Evolutionary conservation across 2,113 vertebrate species (phyloP).

Genomic region (Marmota flaviventris): DNA sequence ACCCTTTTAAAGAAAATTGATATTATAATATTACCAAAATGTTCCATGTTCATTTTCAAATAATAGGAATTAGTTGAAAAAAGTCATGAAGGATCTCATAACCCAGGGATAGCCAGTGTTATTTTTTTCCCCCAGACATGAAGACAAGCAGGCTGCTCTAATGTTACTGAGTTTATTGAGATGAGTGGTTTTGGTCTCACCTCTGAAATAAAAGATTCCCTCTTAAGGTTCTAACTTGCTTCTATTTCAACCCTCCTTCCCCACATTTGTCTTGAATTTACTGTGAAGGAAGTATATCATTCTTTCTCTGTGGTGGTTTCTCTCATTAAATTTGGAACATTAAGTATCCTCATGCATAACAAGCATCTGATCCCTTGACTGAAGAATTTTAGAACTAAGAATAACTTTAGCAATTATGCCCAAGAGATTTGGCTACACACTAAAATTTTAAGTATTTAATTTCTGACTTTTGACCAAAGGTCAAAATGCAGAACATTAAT

Average conservation of each 20-base stretch:
- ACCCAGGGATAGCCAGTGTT: no score
- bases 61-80: no score
- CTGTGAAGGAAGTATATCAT: background rate
- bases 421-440: background rate
- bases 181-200: background rate
- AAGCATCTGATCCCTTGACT: background rate
- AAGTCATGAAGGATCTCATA: no score
- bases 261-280: no score
- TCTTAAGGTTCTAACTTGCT: background rate
- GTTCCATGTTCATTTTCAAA: no score
- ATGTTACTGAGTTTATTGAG: background rate
- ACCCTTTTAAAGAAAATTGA: no score
- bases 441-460: background rate
- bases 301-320: background rate
- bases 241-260: constrained; percentile 30
- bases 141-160: no score
- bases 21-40: no score
- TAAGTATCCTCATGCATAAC: background rate
- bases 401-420: background rate
- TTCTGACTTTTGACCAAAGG: background rate
- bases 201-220: background rate
- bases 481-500: constrained; percentile 14
- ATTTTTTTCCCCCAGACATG: background rate
- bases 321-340: background rate
- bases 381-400: background rate